A percentile compares a stretch with the other conserved stretches of the same genome.
phyloP scores from a whole-genome alignment of 2,888 invertebrate genomes.

The Himalopsyche japonica region DNA sequence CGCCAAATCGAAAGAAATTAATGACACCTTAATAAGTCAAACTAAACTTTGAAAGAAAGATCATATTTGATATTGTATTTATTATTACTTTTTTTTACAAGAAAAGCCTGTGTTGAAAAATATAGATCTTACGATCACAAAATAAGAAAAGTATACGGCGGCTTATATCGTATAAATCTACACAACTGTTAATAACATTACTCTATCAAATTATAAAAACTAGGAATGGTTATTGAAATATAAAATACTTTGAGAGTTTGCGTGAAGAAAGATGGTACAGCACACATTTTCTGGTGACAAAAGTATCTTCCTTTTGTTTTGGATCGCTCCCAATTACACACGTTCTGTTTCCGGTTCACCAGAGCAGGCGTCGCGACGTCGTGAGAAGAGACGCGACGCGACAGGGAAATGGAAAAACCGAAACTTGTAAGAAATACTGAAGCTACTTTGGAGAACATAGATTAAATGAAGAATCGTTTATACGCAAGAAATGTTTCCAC shows the following conservation, averaged over 20 bases:
- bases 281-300: slow-evolving; percentile 15
- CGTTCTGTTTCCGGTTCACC: not conserved
- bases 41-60: too few species aligned
- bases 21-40: too few species aligned
- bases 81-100: too few species aligned
- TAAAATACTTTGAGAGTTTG: not conserved
- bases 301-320: slow-evolving; percentile 3
- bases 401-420: slow-evolving; percentile 6
- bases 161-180: too few species aligned
- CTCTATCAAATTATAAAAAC: too few species aligned
- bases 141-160: too few species aligned
- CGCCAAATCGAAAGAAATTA: too few species aligned
- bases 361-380: not conserved
- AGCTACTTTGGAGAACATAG: not conserved
- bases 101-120: too few species aligned
- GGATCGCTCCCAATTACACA: slow-evolving; percentile 13
- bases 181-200: too few species aligned
- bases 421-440: not conserved
- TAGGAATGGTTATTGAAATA: too few species aligned
- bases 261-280: not conserved
- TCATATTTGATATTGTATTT: too few species aligned
- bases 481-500: not conserved
- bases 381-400: not conserved
- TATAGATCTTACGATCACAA: too few species aligned
- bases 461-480: not conserved